Percentiles rank a stretch among this genome's conserved stretches.
These are phyloP conservation scores for Limenitis arthemis DNA, from an alignment of 2,888 invertebrate species.

Conservation along the genomic window DNA sequence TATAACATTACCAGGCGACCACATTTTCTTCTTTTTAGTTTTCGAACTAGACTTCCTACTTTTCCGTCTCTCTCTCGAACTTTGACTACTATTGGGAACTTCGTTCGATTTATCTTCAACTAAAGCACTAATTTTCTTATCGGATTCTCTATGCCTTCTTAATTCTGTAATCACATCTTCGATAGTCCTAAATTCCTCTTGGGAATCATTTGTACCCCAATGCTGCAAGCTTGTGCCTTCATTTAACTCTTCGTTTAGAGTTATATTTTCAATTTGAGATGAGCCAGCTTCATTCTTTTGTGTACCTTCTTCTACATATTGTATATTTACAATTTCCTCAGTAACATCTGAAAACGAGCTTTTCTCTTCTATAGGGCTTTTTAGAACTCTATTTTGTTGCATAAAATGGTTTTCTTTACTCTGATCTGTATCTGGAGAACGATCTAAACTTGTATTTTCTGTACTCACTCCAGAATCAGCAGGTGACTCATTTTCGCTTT, in stretches of 20 bases:
- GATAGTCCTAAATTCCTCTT: constrained; percentile 45
- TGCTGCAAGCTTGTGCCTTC: constrained; percentile 37
- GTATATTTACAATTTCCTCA: constrained; percentile 50
- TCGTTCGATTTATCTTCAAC: constrained; percentile 34
- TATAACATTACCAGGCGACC: constrained; percentile 60
- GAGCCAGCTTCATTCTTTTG: constrained; percentile 60
- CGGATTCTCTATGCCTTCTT: constrained; percentile 42
- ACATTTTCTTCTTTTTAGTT: constrained; percentile 52
- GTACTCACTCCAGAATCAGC: constrained; percentile 81
- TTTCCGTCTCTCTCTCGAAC: constrained; percentile 43
- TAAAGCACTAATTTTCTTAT: constrained; percentile 36
- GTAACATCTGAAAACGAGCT: constrained; percentile 48
- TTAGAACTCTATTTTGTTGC: constrained; percentile 60
- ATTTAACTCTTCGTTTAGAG: constrained; percentile 38
- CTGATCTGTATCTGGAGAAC: constrained; percentile 73
- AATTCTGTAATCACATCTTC: constrained; percentile 53
- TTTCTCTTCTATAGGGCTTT: constrained; percentile 39
- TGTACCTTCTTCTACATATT: constrained; percentile 47
- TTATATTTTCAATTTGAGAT: constrained; percentile 31
- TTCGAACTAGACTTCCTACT: constrained; percentile 41
- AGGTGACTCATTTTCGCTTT: constrained; percentile 63
- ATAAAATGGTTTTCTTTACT: constrained; percentile 52
- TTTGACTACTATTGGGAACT: constrained; percentile 35
- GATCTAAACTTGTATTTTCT: constrained; percentile 79
- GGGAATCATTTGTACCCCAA: constrained; percentile 39